Base-by-base conservation (phyloP, 2,797 vertebrate genomes). In the Protonibea diacanthus region DNA sequence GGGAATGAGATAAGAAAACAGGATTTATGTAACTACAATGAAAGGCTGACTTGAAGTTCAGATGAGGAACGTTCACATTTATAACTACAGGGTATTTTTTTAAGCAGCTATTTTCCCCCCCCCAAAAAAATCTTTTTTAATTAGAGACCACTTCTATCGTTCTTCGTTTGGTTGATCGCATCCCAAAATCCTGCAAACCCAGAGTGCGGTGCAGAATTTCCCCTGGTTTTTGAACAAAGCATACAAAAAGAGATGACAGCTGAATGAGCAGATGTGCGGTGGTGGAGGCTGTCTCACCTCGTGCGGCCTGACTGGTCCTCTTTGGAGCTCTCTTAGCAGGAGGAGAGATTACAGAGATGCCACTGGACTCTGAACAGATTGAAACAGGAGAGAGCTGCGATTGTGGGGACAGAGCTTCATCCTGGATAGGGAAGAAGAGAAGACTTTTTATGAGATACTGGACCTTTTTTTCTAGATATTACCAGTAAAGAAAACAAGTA, bases 361-460 rank as follows among this genome's bases (percentile, higher is more conserved):
- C 93, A 63, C 95, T 96, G 59, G 95, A 94, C 64, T 97, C 97
- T 3, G 96, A 94, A 66, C 95, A 97, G 33, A 98, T 91, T 4
- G 97, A 98, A 23, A 95, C 49, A 0, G 97, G 97, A 82, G 97
- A 97, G 85, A 88, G 91, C 86, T 95, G 95, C 23, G 94, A 94
- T 86, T 91, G 84, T 84, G 94, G 91, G 56, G 92, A 96, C 74
- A 96, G 91, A 60, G 96, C 96, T 70, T 97, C 97, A 83, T 97
- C 97, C 98, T 99, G 86, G 33, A 84, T 21, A 21, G 10, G 60
- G 61, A 80, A 75, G 52, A 44, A 86, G 7, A 85, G 45, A 63
- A 58, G 25, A 68, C 4, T 2, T 48, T 80, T 18, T 15, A 10
- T 2, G 25, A 56, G 23, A 70, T 13, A 38, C 6, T 4, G 21